Percentiles rank a stretch among this genome's conserved stretches.
phyloP scores from a whole-genome alignment of 2,113 vertebrate genomes.

The Reinhardtius hippoglossoides region DNA sequence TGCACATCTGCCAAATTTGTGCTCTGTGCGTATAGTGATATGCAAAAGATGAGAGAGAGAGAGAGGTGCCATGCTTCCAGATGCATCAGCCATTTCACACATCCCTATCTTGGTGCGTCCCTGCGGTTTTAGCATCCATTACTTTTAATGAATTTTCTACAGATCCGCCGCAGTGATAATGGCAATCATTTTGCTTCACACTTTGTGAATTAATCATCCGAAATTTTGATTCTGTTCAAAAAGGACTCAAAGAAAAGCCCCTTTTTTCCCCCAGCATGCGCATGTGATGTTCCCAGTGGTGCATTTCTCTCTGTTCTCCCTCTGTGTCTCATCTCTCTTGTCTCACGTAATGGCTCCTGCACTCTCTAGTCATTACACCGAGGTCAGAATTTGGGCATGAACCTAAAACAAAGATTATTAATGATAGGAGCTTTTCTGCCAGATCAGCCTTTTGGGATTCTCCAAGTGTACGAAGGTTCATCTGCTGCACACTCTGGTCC shows the following conservation, averaged over 20 bases:
- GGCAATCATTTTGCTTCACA: slow-evolving; percentile 48
- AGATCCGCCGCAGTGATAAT: slow-evolving; percentile 36
- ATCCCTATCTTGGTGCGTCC: slow-evolving; percentile 2
- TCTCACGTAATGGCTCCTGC: slow-evolving; percentile 4
- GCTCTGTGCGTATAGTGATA: background rate
- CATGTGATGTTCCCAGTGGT: slow-evolving; percentile 30
- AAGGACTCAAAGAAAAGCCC: slow-evolving; percentile 8
- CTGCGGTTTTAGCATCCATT: slow-evolving; percentile 53
- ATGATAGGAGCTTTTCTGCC: background rate
- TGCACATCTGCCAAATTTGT: background rate
- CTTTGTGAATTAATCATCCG: slow-evolving; percentile 60
- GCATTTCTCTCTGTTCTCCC: slow-evolving; percentile 12
- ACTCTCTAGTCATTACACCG: slow-evolving; percentile 20
- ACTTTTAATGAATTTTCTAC: slow-evolving; percentile 47
- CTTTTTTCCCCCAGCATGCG: background rate
- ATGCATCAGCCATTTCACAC: background rate
- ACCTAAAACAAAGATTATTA: background rate
- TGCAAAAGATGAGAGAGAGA: background rate
- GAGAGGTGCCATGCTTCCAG: background rate
- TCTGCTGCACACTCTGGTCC: slow-evolving; percentile 15
- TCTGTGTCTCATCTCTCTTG: slow-evolving; percentile 1
- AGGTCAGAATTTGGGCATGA: slow-evolving; percentile 23
- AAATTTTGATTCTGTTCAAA: slow-evolving; percentile 48
- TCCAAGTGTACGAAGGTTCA: slow-evolving; percentile 11
- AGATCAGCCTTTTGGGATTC: background rate